Evolutionary conservation across 2,113 vertebrate genomes (phyloP).

Genomic region (Irena cyanogastra): DNA sequence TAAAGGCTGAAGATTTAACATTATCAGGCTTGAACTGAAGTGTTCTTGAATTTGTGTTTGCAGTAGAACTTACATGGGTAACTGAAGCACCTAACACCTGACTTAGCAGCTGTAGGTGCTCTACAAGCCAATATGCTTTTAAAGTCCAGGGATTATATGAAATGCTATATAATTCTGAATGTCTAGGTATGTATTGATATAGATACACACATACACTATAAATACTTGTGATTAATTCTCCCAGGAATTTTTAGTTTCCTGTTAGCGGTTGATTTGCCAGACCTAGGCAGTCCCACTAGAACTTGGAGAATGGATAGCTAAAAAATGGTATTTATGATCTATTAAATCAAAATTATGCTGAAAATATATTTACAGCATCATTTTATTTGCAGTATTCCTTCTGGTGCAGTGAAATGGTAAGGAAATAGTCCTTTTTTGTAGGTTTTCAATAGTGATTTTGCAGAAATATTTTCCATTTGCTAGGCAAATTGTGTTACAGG

Average conservation of each 20-base stretch:
- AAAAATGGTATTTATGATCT: neutral
- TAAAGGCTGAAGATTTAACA: neutral
- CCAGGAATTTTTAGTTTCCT: constrained; percentile 11
- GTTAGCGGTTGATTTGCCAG: neutral
- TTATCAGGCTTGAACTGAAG: neutral
- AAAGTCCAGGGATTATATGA: neutral
- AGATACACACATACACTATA: neutral
- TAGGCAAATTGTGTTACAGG: neutral
- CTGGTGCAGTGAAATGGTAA: constrained; percentile 11
- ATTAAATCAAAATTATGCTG: constrained; percentile 6
- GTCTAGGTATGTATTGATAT: neutral
- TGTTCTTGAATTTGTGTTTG: neutral
- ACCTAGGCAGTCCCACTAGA: neutral
- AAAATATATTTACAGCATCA: neutral
- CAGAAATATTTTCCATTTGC: neutral
- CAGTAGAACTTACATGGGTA: neutral
- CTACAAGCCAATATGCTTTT: neutral
- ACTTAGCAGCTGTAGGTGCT: neutral
- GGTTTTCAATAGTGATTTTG: neutral
- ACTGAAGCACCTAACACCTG: neutral
- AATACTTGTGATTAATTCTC: neutral
- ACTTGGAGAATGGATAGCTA: neutral
- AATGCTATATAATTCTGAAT: neutral
- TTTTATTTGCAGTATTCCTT: constrained; percentile 13
- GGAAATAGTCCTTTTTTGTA: neutral